phyloP scores from a whole-genome alignment of 2,888 invertebrate species.

The Agonum fuliginosum region DNA sequence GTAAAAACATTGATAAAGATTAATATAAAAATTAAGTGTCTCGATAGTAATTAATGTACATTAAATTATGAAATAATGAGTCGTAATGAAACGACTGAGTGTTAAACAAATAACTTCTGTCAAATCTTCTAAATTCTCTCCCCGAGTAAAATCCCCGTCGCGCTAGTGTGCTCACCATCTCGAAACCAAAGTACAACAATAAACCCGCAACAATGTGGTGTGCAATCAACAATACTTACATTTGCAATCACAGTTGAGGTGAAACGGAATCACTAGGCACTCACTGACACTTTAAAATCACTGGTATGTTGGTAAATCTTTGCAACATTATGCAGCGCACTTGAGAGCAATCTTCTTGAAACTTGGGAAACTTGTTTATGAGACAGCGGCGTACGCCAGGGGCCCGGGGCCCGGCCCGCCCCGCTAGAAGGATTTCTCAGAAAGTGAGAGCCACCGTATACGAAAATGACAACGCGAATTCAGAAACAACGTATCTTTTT shows the following conservation, averaged over 20 bases:
- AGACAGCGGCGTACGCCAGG: slow-evolving; percentile 39
- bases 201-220: background rate
- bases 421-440: too few species aligned
- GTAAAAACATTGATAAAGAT: too few species aligned
- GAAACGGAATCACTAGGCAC: slow-evolving; percentile 14
- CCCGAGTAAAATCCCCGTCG: slow-evolving; percentile 13
- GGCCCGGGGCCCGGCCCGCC: too few species aligned
- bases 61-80: too few species aligned
- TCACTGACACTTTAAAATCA: slow-evolving; percentile 35
- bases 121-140: background rate
- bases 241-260: slow-evolving; percentile 26
- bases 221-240: slow-evolving; percentile 41
- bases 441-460: too few species aligned
- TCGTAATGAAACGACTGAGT: too few species aligned
- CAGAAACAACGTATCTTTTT: too few species aligned
- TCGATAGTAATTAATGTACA: too few species aligned
- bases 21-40: too few species aligned
- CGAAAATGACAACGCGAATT: too few species aligned
- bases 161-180: slow-evolving; percentile 16
- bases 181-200: slow-evolving; percentile 23
- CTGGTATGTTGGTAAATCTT: slow-evolving; percentile 37
- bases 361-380: slow-evolving; percentile 58
- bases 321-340: slow-evolving; percentile 57
- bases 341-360: slow-evolving; percentile 46
- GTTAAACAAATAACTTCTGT: background rate